Base-by-base conservation (phyloP, 2,113 vertebrate species). In the Desmodus rotundus region DNA sequence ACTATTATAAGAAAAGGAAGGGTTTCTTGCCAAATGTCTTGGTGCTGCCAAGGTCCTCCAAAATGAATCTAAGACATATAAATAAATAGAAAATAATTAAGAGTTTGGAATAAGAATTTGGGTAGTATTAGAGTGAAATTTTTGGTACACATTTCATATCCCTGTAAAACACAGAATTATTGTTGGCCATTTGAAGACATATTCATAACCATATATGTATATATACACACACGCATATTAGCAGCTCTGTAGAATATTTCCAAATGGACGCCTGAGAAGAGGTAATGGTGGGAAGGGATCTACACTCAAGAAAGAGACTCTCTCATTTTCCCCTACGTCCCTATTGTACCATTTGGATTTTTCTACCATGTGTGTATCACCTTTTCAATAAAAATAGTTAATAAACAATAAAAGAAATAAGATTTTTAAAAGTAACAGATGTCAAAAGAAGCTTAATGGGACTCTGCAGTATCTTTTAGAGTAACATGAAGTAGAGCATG, bases 81-180 rank as follows among this genome's bases (percentile, higher is more conserved):
- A 96, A 98, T 97, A 98, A 98, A 98, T 58, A 87, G 94, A 96
- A 97, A 31, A 82, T 96, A 98, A 98, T 98, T 97, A 98, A 95
- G 96, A 98, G 95, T 31, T 96, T 96, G 61, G 83, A 94, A 97
- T 97, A 91, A 96, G 88, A 97, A 97, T 90, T 95, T 93, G 93
- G 87, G 94, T 92, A 96, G 93, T 81, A 95, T 94, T 97, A 70
- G 81, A 80, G 80, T 89, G 41, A 97, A 92, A 54, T 97, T 58
- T 94, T 98, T 97, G 92, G 97, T 92, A 96, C 43, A 95, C 31
- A 68, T 4, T 81, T 94, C 68, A 58, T 67, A 93, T 63, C 94
- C 86, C 43, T 70, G 33, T 43, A 96, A 95, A 96, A 97, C 91
- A 96, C 17, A 82, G 74, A 72, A 89, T 97, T 89, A 94, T 89